These are phyloP conservation scores for Palythoa grandis DNA, from an alignment of 92 coral and sea anemone genomes.

Conservation along the genomic window DNA sequence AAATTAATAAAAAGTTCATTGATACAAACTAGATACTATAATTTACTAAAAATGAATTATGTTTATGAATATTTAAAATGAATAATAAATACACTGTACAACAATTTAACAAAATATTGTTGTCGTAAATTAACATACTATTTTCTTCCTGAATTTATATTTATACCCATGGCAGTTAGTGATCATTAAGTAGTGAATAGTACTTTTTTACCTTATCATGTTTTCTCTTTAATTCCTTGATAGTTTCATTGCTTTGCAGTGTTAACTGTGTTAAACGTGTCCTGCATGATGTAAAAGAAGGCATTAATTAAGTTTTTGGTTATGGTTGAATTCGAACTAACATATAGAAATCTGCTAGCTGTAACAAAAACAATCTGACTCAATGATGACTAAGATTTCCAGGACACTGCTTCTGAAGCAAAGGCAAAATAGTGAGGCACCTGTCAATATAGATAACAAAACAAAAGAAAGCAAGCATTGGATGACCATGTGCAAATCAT, in stretches of 20 bases:
- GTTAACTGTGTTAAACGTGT: conserved; percentile 92
- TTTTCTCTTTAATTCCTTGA: conserved; percentile 80
- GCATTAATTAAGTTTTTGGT: neutral
- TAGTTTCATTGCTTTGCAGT: conserved; percentile 95
- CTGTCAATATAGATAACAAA: too few species aligned
- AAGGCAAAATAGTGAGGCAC: too few species aligned
- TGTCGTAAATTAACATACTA: too few species aligned
- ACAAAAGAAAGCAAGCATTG: too few species aligned
- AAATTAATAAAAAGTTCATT: neutral
- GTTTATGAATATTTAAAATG: neutral
- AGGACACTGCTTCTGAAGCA: too few species aligned
- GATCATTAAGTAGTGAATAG: too few species aligned
- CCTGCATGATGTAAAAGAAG: conserved; percentile 47
- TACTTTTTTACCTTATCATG: conserved; percentile 75
- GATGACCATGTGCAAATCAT: too few species aligned
- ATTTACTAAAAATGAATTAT: neutral
- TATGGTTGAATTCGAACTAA: too few species aligned
- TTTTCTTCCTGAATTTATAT: neutral
- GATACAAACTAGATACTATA: neutral
- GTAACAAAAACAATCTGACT: too few species aligned
- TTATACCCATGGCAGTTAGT: neutral
- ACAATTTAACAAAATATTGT: neutral
- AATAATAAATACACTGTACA: neutral
- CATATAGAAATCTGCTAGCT: too few species aligned
- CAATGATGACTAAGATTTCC: too few species aligned